Evolutionary conservation across 2,888 invertebrate genomes (phyloP), one percentile per base, ranked within the genome.

Genomic region (Conistra vaccinii): DNA sequence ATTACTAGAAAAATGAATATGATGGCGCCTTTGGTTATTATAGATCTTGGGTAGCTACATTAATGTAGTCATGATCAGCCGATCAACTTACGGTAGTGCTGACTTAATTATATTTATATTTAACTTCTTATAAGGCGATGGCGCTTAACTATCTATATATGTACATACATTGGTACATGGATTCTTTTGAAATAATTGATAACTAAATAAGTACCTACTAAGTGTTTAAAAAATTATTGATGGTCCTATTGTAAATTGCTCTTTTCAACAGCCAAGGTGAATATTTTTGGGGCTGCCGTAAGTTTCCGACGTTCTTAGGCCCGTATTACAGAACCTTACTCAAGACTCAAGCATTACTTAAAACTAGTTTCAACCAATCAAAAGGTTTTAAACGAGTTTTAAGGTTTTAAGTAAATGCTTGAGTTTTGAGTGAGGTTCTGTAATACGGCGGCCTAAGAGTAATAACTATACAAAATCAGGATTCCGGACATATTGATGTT

Each of bases 1-100:
- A 82, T 82, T 66, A 51, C 66, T 61, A 61, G 55, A 61, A 53
- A 69, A 80, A 82, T 76, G 14, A 58, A 45, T 29, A 76, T 35
- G 26, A 69, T 66, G 51, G 78, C 70, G 78, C 66, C 57, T 62
- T 57, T 55, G n/a, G 66, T 80, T 23, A 62, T 67, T 23, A 67
- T 81, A 29, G 42, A 62, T 74, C 61, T 66, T 48, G n/a, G 7
- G 39, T 66, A 26, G n/a, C 1, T 35, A 73, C 5, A 3, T 12
- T 20, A 51, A 26, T 51, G n/a, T 35, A 62, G 42, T n/a, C 53
- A 80, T 80, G 81, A 61, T 60, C 66, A 66, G 17, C 23, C 45
- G 66, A 62, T 67, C 7, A 57, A 55, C 32, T 75, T 67, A 45
- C 55, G 12, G 39, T 57, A 42, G 39, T 35, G 0, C 14, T 29